Base-by-base conservation (phyloP, 2,113 vertebrate species). In the Chaenocephalus aceratus region DNA sequence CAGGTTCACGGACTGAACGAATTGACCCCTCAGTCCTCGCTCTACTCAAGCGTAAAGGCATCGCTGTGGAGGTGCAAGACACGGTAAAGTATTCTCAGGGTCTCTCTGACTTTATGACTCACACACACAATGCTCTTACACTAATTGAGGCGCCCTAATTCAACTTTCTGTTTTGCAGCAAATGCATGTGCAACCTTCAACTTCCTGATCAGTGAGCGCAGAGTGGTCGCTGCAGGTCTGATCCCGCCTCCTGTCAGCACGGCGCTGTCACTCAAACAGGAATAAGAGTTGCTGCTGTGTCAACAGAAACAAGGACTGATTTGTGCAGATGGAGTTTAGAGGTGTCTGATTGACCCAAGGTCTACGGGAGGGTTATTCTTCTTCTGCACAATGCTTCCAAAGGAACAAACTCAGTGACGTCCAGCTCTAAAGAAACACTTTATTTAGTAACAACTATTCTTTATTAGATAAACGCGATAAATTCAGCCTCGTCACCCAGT, bases 161-260 rank as follows among this genome's bases (percentile, higher is more conserved):
- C 41, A 15, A n/a, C 1, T 57, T n/a, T 68, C 36, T 74, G 18
- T 15, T 75, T 83, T 88, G 9, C 93, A 99, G 91, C 97, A 0
- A 98, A 99, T 0, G 98, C 98, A 0, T 99, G 98, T 7, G 97
- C 98, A 21, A 99, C 98, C 1, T 99, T 98, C 94, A 99, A 99
- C 94, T 97, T 99, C 89, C 90, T 99, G 63, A 88, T 65, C 0
- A 97, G 92, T 2, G 98, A 99, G 88, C 87, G 93, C 10, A 95
- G 97, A 0, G 0, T 96, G 2, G 86, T 91, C 0, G 98, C 96
- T 3, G 97, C 98, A 2, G 97, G 91, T 15, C 95, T 99, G 46
- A 99, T 99, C 53, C 98, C 98, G 3, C 96, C 97, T 0, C 86
- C 90, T 2, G 0, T 34, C 45, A 89, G 74, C 75, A 89, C 75